Base-by-base conservation (phyloP, 2,113 vertebrate species). In the Sakesphorus luctuosus region DNA sequence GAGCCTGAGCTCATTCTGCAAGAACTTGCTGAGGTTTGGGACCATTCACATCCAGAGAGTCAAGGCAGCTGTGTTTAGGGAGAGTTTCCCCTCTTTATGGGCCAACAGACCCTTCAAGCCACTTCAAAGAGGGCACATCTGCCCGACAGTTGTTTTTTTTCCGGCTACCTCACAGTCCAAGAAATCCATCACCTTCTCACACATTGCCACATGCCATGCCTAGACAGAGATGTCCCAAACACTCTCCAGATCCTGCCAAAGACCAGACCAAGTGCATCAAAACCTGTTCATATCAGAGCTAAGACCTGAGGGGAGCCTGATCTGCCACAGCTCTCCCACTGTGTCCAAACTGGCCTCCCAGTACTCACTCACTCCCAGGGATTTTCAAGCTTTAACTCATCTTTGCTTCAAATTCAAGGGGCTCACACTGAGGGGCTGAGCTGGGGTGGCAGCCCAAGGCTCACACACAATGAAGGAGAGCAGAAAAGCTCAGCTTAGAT, bases 101-200 rank as follows among this genome's bases (percentile, higher is more conserved):
- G 19, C 77, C 67, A 91, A 63, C 14, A 85, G 75, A 89, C 11
- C 53, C 44, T 65, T 92, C 47, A 82, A 87, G 74, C 9, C 67
- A 86, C 91, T 87, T 93, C 91, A 95, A 77, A 95, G 68, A 75
- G 24, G 18, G 78, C 61, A 68, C 87, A 95, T 89, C 71, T 93
- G 87, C 58, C 90, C 74, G 87, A 47, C 92, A 97, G 81, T 65
- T 87, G 78, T 50, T 49, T 85, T 89, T 84, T 61, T 73, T 49
- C 25, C 79, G 90, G 82, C 58, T 31, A 9, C 61, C 53, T 35
- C 49, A 33, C 11, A 10, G 92, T 65, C 71, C 73, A 89, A 80
- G 55, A 78, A 87, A 91, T 75, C 56, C 6, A 11, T 46, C 66
- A 84, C 40, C 81, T 85, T 91, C 84, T 62, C 49, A 89, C 20